A percentile compares a stretch with the other conserved stretches of the same genome.
These are phyloP conservation scores for Sycophila texana DNA, from an alignment of 2,888 invertebrate genomes.

Conservation along the genomic window DNA sequence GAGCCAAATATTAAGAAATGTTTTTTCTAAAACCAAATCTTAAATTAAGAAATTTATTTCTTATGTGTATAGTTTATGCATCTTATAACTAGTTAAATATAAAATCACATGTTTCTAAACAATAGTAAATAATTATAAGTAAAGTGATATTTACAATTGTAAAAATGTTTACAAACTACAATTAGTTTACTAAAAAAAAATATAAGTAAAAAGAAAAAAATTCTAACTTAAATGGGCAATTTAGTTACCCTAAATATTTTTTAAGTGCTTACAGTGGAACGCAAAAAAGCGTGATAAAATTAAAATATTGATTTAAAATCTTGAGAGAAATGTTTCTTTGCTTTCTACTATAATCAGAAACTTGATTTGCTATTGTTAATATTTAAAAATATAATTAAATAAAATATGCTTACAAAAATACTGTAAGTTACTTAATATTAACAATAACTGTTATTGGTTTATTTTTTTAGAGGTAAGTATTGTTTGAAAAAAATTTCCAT, in stretches of 20 bases:
- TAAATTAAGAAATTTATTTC: neutral
- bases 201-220: constrained; percentile 14
- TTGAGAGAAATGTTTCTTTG: constrained; percentile 30
- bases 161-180: constrained; percentile 34
- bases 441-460: constrained; percentile 6
- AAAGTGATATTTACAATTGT: constrained; percentile 39
- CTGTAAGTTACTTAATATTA: constrained; percentile 25
- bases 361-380: neutral
- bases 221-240: constrained; percentile 35
- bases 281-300: neutral
- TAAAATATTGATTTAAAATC: constrained; percentile 10
- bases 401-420: constrained; percentile 25
- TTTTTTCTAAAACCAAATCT: constrained; percentile 2
- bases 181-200: constrained; percentile 17
- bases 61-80: neutral
- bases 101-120: constrained; percentile 41
- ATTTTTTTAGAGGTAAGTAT: constrained; percentile 35
- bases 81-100: constrained; percentile 15
- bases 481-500: constrained; percentile 22
- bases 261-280: constrained; percentile 34
- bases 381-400: constrained; percentile 9
- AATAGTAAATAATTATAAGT: constrained; percentile 9
- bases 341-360: constrained; percentile 5
- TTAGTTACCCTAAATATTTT: constrained; percentile 21
- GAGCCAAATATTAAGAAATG: neutral